Evolutionary conservation across 2,888 invertebrate genomes (phyloP), one percentile per base, ranked within the genome.

Genomic region (Lycocerus yunnanus): DNA sequence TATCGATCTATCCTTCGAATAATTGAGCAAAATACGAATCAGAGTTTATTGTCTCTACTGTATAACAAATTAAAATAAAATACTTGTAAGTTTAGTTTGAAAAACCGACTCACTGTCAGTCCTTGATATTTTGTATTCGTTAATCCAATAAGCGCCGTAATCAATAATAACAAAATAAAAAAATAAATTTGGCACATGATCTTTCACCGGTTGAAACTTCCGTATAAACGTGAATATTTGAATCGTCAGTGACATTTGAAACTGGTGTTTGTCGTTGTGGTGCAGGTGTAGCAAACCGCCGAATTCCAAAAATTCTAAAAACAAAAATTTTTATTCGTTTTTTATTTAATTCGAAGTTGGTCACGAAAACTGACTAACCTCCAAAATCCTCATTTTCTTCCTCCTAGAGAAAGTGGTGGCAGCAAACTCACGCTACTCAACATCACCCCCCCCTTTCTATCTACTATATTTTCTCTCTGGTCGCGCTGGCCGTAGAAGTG

Each of bases 81-180:
- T 3, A 6, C 2, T 13, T 43, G 43, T 43, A 6, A 8, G 8
- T 43, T 43, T n/a, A 43, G n/a, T n/a, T n/a, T n/a, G n/a, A 43
- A 43, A n/a, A 43, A 6, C 43, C 75, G 82, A 90, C 92, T 92
- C 87, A 95, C 95, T 90, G 86, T 90, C 59, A 93, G 88, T 58
- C 95, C 95, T 84, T 94, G 91, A 85, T 95, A 93, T 87, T 95
- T 94, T 74, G 93, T 87, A 81, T 95, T 93, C 76, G 95, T 94
- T 69, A 95, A 86, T 74, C 94, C 94, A 84, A 95, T 91, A 73
- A 95, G 90, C 66, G 93, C 91, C 75, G 93, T 86, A 27, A 96
- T 89, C 71, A 93, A 90, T 67, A 92, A 92, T 79, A 95, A 89
- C 20, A 96, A 87, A 1, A 92, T 88, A 84, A 95, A 95, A 96